Evolutionary conservation across 1,140 invertebrate genomes (phyloP).

Genomic region (Bathynomus jamesi): DNA sequence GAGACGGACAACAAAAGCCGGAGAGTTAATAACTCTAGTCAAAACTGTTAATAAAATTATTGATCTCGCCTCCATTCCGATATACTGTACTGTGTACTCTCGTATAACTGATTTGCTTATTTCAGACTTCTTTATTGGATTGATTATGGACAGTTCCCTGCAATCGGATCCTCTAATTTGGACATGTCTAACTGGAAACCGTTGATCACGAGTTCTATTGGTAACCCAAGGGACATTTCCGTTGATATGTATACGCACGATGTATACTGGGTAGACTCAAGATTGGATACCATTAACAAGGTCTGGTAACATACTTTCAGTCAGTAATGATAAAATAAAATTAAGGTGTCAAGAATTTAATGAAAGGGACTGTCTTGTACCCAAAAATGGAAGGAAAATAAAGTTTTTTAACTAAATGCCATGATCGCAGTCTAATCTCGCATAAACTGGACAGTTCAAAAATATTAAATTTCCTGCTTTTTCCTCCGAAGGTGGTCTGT

Average conservation of each 20-base stretch:
- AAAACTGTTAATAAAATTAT: background rate
- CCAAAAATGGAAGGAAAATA: too few species aligned
- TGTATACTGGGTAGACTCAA: slow-evolving; percentile 95
- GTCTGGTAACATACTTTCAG: slow-evolving; percentile 11
- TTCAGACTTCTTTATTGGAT: slow-evolving; percentile 83
- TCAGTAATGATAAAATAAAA: too few species aligned
- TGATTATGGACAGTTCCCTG: slow-evolving; percentile 93
- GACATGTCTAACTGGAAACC: slow-evolving; percentile 82
- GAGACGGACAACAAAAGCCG: too few species aligned
- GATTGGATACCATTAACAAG: slow-evolving; percentile 84
- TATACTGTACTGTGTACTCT: too few species aligned
- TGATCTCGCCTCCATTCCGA: too few species aligned
- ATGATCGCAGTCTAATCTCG: too few species aligned
- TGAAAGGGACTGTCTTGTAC: too few species aligned
- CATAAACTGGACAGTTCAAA: too few species aligned
- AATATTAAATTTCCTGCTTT: too few species aligned
- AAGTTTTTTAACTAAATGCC: too few species aligned
- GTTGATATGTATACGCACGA: slow-evolving; percentile 91
- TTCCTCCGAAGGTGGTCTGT: too few species aligned
- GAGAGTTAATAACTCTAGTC: background rate
- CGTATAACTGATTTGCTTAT: background rate
- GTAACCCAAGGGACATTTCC: slow-evolving; percentile 82
- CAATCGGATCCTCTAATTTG: slow-evolving; percentile 80
- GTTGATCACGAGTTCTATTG: slow-evolving; percentile 79
- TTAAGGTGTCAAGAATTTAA: too few species aligned